Conservation (phyloP, 35 echinoderm and acorn worm genomes). For the Anneissia japonica region DNA sequence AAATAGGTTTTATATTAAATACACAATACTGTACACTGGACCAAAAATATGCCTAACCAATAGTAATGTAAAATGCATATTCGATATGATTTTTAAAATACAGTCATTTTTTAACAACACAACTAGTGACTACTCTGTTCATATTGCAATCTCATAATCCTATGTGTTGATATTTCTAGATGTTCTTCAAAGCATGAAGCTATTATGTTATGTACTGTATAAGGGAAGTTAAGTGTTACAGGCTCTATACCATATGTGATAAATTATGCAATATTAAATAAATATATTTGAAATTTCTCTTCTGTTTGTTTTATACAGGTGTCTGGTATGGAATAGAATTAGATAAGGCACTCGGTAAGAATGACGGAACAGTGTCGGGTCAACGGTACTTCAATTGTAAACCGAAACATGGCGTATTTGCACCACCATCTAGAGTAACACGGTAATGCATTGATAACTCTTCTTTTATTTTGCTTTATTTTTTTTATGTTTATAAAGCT, state of each 20-base stretch:
- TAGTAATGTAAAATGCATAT: no score
- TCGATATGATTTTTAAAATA: no score
- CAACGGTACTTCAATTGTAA: slow-evolving; percentile 38
- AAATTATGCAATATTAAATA: not conserved
- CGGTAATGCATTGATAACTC: no score
- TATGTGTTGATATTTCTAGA: not conserved
- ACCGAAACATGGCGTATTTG: slow-evolving; percentile 43
- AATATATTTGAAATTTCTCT: no score
- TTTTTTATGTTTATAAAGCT: no score
- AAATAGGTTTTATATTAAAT: no score
- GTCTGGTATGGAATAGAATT: slow-evolving; percentile 47
- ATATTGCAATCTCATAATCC: not conserved
- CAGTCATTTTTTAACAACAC: no score
- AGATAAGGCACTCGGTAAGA: slow-evolving; percentile 38
- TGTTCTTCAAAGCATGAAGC: not conserved
- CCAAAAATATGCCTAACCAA: no score
- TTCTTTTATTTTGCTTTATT: no score
- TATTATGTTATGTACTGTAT: not conserved
- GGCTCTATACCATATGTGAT: not conserved
- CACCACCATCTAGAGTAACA: slow-evolving; percentile 30
- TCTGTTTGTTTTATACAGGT: slow-evolving; percentile 11
- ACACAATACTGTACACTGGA: no score
- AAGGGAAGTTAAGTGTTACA: not conserved
- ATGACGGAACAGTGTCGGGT: slow-evolving; percentile 46
- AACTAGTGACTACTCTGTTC: no score